phyloP scores from a whole-genome alignment of 2,888 invertebrate species.

The Andricus curvator region DNA sequence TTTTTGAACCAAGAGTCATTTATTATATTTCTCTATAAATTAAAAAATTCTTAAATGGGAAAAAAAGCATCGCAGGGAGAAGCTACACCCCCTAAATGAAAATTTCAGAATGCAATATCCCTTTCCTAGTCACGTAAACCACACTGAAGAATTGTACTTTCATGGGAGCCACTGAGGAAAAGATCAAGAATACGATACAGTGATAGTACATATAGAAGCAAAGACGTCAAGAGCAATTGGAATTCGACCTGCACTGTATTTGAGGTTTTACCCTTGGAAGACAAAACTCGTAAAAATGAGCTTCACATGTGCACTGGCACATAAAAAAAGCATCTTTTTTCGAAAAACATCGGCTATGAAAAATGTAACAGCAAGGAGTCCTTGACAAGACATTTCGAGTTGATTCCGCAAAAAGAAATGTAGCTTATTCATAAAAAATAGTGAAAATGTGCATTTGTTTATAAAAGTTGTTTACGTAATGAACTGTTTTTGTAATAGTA shows the following conservation, averaged over 20 bases:
- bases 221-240: conserved; percentile 22
- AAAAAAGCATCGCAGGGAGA: neutral
- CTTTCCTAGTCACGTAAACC: conserved; percentile 19
- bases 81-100: neutral
- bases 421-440: too few species aligned
- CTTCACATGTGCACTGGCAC: neutral
- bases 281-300: conserved; percentile 21
- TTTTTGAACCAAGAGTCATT: too few species aligned
- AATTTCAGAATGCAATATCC: neutral
- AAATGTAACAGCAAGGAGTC: too few species aligned
- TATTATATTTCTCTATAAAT: neutral
- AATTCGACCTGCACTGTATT: conserved; percentile 25
- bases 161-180: conserved; percentile 10
- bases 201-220: neutral
- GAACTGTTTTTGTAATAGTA: too few species aligned
- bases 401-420: too few species aligned
- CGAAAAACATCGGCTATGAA: too few species aligned
- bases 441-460: too few species aligned
- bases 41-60: too few species aligned
- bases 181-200: conserved; percentile 20
- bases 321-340: neutral
- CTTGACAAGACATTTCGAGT: too few species aligned
- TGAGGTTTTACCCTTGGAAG: conserved; percentile 7
- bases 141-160: conserved; percentile 20
- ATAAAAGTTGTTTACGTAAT: too few species aligned